These are phyloP conservation scores for Agrotis ipsilon DNA, from an alignment of 2,888 invertebrate genomes.

Conservation along the genomic window DNA sequence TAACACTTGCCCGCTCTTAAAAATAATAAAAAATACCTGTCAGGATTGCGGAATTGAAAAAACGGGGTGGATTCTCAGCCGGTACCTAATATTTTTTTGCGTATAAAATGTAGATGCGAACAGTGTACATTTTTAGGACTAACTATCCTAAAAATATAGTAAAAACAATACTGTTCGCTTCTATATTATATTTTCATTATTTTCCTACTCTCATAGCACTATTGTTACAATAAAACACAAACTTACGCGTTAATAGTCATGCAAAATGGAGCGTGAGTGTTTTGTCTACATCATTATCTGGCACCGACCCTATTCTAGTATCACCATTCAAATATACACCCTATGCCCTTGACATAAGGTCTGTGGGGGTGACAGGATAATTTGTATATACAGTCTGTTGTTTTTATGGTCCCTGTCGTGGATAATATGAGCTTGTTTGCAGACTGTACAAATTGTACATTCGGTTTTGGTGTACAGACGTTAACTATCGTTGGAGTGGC, in stretches of 20 bases:
- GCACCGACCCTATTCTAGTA: slow-evolving; percentile 69
- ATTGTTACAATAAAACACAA: slow-evolving; percentile 18
- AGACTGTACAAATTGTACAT: slow-evolving; percentile 27
- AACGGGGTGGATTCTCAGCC: too few relatives aligned
- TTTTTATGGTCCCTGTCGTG: slow-evolving; percentile 75
- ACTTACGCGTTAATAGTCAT: slow-evolving; percentile 55
- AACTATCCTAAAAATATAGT: not conserved
- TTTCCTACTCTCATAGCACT: not conserved
- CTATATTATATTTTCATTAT: not conserved
- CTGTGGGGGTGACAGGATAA: slow-evolving; percentile 50
- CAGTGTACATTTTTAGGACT: too few relatives aligned
- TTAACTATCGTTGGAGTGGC: slow-evolving; percentile 43
- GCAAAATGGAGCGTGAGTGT: slow-evolving; percentile 74
- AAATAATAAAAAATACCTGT: too few relatives aligned
- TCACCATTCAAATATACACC: slow-evolving; percentile 40
- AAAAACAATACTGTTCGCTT: not conserved
- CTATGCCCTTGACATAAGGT: not conserved
- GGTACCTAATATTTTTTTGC: too few relatives aligned
- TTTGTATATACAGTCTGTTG: slow-evolving; percentile 75
- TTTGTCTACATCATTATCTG: slow-evolving; percentile 79
- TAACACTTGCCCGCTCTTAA: too few relatives aligned
- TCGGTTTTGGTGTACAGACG: slow-evolving; percentile 44
- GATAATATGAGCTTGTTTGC: slow-evolving; percentile 57
- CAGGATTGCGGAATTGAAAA: too few relatives aligned
- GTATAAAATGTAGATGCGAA: too few relatives aligned